Percentiles rank a stretch among this genome's conserved stretches.
Conservation (phyloP, 2,888 invertebrate genomes). For the Drosophila gaucha region DNA sequence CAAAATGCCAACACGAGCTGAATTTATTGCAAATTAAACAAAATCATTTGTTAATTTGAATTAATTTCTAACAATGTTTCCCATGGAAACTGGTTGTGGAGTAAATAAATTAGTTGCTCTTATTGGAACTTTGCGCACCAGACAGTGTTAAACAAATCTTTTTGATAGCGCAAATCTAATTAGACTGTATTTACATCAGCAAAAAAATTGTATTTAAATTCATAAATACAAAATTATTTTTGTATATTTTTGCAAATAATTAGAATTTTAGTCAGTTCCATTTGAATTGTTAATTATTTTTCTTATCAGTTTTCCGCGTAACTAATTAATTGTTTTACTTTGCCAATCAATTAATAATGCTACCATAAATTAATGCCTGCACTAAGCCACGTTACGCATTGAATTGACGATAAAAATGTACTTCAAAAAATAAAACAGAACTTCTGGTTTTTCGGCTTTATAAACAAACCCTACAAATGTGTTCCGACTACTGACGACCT, state of each 20-base stretch:
- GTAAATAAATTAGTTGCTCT: neutral
- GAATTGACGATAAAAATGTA: neutral
- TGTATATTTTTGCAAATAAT: neutral
- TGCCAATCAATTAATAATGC: conserved; percentile 5
- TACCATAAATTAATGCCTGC: neutral
- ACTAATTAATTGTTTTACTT: neutral
- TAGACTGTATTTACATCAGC: neutral
- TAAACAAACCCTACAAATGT: neutral
- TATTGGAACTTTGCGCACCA: neutral
- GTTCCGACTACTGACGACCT: neutral
- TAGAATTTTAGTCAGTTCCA: neutral
- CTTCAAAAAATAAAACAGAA: conserved; percentile 2
- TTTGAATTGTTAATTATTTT: too few species aligned
- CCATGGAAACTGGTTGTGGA: neutral
- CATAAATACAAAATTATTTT: too few species aligned
- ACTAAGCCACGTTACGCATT: neutral
- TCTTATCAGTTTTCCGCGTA: neutral
- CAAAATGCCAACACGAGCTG: neutral
- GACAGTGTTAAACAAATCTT: too few species aligned
- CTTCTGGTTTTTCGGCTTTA: neutral
- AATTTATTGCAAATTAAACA: neutral
- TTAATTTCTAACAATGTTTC: neutral
- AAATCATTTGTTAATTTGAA: neutral
- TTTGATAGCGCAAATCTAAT: neutral
- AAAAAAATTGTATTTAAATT: too few species aligned